Percentiles rank a stretch among this genome's conserved stretches.
phyloP scores from a whole-genome alignment of 1,140 invertebrate genomes.

The Aleiodes sp. region DNA sequence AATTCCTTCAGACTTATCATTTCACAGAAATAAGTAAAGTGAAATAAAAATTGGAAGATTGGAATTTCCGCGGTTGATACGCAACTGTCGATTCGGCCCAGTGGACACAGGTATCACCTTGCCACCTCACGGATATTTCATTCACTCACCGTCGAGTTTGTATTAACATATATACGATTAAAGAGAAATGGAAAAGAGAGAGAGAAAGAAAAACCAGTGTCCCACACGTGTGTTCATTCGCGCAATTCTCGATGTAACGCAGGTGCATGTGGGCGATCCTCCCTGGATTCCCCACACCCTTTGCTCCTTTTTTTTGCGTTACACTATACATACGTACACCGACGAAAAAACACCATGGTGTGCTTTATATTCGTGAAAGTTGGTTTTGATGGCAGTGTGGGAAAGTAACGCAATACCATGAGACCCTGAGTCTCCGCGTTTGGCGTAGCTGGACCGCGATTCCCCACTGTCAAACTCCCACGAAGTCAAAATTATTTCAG shows the following conservation, averaged over 20 bases:
- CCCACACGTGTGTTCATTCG: not conserved
- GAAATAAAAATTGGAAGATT: not conserved
- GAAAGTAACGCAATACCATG: conserved; percentile 65
- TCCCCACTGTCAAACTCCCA: conserved; percentile 50
- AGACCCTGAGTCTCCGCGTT: conserved; percentile 43
- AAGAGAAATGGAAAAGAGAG: too few species aligned
- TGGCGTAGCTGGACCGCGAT: conserved; percentile 52
- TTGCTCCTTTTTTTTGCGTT: not conserved
- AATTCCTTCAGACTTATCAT: too few species aligned
- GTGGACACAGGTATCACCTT: conserved; percentile 31
- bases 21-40: not conserved
- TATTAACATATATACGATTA: not conserved
- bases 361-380: conserved; percentile 19
- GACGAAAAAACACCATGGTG: not conserved
- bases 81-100: conserved; percentile 21
- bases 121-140: not conserved
- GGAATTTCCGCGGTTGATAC: not conserved
- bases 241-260: conserved; percentile 20
- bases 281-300: not conserved
- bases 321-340: not conserved
- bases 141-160: not conserved
- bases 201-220: not conserved
- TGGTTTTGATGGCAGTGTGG: conserved; percentile 47
- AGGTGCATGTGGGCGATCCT: conserved; percentile 45
- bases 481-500: conserved; percentile 18